phyloP scores from a whole-genome alignment of 1,140 invertebrate species.

The Sycophila sp. region DNA sequence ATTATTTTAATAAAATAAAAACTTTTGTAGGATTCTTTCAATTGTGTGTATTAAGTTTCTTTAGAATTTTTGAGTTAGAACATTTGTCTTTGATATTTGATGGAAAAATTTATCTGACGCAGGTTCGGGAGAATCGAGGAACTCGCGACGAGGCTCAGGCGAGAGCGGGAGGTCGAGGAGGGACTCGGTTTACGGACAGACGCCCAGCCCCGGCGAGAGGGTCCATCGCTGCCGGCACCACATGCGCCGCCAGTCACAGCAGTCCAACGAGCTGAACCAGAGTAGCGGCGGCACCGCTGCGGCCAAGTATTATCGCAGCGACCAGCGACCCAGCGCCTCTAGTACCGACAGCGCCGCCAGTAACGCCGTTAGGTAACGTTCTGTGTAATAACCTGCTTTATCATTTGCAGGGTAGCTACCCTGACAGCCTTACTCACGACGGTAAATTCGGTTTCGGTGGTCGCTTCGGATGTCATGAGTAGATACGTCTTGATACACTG shows the following conservation, averaged over 20 bases:
- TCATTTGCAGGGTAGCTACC: too few species aligned
- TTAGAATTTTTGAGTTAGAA: too few species aligned
- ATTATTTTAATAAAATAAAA: too few species aligned
- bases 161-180: conserved; percentile 73
- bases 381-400: too few species aligned
- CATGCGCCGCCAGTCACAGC: conserved; percentile 65
- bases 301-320: conserved; percentile 68
- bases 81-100: conserved; percentile 5
- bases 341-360: conserved; percentile 74
- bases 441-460: neutral
- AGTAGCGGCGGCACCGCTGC: conserved; percentile 50
- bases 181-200: conserved; percentile 71
- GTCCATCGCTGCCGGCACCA: conserved; percentile 64
- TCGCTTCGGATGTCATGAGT: too few species aligned
- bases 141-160: conserved; percentile 70
- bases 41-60: too few species aligned
- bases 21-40: too few species aligned
- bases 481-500: too few species aligned
- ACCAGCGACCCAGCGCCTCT: conserved; percentile 81
- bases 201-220: conserved; percentile 53
- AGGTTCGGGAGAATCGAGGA: conserved; percentile 62
- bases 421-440: too few species aligned
- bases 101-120: conserved; percentile 19
- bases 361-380: conserved; percentile 61
- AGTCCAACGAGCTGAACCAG: conserved; percentile 71